Evolutionary conservation across 2,888 invertebrate species (phyloP).

Genomic region (Aporophyla lueneburgensis): DNA sequence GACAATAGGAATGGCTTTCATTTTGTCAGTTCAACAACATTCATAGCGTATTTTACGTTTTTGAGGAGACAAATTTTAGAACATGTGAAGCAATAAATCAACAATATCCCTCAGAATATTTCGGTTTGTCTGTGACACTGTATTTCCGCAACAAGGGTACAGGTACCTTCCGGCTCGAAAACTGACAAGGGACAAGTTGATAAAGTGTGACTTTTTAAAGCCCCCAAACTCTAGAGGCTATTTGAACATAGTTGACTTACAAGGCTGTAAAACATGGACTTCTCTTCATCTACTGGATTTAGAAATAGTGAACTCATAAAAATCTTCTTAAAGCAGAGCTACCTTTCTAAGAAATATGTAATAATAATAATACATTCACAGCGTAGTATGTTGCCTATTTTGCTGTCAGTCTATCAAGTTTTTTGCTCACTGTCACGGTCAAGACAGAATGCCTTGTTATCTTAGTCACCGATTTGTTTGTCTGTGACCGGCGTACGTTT

Average conservation of each 20-base stretch:
- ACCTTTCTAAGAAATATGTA: neutral
- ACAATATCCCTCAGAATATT: too few species aligned
- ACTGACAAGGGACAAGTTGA: neutral
- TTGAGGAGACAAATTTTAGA: too few species aligned
- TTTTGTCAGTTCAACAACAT: too few species aligned
- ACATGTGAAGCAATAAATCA: too few species aligned
- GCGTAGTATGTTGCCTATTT: slow-evolving; percentile 6
- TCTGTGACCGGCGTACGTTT: slow-evolving; percentile 13
- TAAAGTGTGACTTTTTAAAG: neutral
- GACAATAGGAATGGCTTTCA: too few species aligned
- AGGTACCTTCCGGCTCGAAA: too few species aligned
- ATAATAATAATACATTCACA: neutral
- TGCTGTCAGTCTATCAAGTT: slow-evolving; percentile 12
- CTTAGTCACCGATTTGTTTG: slow-evolving; percentile 43
- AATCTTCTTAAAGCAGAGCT: too few species aligned
- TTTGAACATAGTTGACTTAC: neutral
- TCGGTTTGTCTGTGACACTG: too few species aligned
- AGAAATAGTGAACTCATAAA: neutral
- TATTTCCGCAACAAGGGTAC: too few species aligned
- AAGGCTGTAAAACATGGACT: neutral
- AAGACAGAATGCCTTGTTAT: slow-evolving; percentile 5
- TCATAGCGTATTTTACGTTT: too few species aligned
- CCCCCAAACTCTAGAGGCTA: neutral
- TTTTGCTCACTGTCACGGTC: slow-evolving; percentile 19
- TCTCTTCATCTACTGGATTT: neutral